Base-by-base conservation (phyloP, 2,888 invertebrate genomes). In the Cosmia trapezina region DNA sequence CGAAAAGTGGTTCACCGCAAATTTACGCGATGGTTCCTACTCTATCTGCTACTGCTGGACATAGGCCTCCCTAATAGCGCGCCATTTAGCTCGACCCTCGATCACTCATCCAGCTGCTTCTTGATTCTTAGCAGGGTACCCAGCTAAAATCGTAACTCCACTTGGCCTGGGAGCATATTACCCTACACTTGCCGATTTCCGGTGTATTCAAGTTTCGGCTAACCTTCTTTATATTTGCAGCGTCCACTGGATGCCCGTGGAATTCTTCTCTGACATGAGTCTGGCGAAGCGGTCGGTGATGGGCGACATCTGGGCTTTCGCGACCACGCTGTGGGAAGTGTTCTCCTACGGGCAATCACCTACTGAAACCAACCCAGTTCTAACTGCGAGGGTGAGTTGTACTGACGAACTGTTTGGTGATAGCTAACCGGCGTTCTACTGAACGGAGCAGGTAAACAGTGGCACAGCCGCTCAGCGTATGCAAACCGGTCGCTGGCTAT, bases 241-340 rank as follows among this genome's bases (percentile, higher is more conserved):
- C 87, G 96, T 98, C 4, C 98, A 98, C 84, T 99, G 99, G 99
- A 97, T 99, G 89, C 98, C 99, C 0, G 97, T 98, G 14, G 98
- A 99, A 91, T 98, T 97, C 89, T 98, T 98, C 90, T 91, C 96
- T 0, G 97, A 98, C 90, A 96, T 97, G 88, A 97, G 97, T 88
- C 94, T 96, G 83, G 98, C 98, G 19, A 97, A 97, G 90, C 95
- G 96, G 14, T 98, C 97, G 33, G 96, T 97, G 0, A 96, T 97
- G 68, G 98, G 98, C 17, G 99, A 99, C 89, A 97, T 99, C 37
- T 99, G 98, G 98, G 98, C 99, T 8, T 98, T 98, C 90, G 98
- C 98, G 0, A 99, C 99, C 6, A 99, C 99, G 0, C 92, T 99
- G 28, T 99, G 99, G 98, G 98, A 99, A 93, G 98, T 99, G 85